phyloP scores from a whole-genome alignment of 2,888 invertebrate genomes.

The Acronicta alni region DNA sequence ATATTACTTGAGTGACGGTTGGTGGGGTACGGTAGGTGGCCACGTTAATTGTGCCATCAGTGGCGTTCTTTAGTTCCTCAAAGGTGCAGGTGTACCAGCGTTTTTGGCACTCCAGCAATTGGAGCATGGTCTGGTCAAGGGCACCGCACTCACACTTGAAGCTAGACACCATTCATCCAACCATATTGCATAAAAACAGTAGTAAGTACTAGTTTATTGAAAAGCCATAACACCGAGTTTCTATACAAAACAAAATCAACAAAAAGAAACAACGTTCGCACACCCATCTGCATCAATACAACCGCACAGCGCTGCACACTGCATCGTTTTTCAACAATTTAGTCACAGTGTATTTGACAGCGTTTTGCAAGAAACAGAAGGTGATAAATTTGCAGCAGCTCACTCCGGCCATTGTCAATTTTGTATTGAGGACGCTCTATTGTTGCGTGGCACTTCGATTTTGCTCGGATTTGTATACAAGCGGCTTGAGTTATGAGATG shows the following conservation, averaged over 20 bases:
- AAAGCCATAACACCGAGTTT: background rate
- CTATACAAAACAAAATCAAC: slow-evolving; percentile 1
- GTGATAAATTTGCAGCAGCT: slow-evolving; percentile 83
- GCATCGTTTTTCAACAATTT: slow-evolving; percentile 74
- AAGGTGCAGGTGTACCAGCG: no score
- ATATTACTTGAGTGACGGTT: no score
- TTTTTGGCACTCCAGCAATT: no score
- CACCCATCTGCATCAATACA: slow-evolving; percentile 18
- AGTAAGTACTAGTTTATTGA: background rate
- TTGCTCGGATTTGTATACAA: slow-evolving; percentile 81
- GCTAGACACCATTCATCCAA: no score
- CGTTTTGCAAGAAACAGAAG: slow-evolving; percentile 79
- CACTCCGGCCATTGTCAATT: slow-evolving; percentile 84
- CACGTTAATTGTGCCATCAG: no score
- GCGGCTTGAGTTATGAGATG: slow-evolving; percentile 49
- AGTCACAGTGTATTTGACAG: slow-evolving; percentile 76
- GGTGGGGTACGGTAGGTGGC: no score
- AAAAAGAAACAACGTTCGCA: slow-evolving; percentile 5
- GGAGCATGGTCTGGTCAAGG: no score
- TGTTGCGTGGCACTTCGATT: slow-evolving; percentile 85
- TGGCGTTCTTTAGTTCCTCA: no score
- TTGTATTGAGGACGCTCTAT: slow-evolving; percentile 85
- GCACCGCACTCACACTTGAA: no score
- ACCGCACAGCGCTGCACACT: slow-evolving; percentile 23
- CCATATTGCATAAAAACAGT: no score